phyloP scores from a whole-genome alignment of 2,113 vertebrate species.

The Procavia capensis region DNA sequence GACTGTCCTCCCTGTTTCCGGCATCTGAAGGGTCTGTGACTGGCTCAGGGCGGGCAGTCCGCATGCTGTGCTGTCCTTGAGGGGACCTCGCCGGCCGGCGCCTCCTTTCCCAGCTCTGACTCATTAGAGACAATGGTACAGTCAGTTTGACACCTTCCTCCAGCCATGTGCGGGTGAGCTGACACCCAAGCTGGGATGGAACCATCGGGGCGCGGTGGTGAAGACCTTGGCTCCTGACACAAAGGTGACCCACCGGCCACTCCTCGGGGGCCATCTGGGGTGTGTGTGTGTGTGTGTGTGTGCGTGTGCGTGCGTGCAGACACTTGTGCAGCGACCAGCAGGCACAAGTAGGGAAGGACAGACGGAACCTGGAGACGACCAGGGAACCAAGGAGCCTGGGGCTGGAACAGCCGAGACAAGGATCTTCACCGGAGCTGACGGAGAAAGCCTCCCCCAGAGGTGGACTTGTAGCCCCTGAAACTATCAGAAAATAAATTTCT shows the following conservation, averaged over 20 bases:
- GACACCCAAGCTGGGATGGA: neutral
- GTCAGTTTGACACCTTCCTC: neutral
- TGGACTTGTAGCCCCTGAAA: neutral
- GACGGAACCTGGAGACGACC: neutral
- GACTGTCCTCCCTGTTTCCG: neutral
- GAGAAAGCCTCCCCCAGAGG: neutral
- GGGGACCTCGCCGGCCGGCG: neutral
- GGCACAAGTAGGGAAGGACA: neutral
- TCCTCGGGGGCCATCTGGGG: too few species aligned
- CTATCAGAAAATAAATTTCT: too few species aligned
- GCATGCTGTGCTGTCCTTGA: neutral
- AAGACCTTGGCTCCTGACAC: too few species aligned
- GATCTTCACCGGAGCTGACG: neutral
- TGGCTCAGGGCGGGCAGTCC: neutral
- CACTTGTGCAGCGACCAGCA: neutral
- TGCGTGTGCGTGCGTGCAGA: too few species aligned
- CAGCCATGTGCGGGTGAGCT: neutral
- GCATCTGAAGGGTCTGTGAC: neutral
- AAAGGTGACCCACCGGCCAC: too few species aligned
- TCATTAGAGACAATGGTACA: neutral
- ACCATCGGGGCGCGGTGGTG: too few species aligned
- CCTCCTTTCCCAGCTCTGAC: neutral
- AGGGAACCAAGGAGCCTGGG: neutral
- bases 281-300: too few species aligned
- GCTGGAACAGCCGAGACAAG: neutral